Base-by-base conservation (phyloP, 2,888 invertebrate species). In the Ophion ellenae region DNA sequence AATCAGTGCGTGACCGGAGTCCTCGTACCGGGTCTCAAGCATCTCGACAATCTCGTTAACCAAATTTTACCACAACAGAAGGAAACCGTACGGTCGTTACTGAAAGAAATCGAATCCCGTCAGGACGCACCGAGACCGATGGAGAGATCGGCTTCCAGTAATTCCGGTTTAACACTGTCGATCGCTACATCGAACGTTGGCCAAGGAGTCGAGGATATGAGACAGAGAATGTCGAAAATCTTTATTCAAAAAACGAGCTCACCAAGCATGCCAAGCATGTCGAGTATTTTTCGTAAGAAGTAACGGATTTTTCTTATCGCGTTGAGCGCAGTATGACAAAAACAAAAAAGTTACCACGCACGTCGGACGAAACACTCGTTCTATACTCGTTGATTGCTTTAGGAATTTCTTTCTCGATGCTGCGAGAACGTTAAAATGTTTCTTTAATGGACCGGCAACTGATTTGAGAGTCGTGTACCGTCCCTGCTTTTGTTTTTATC, bases 161-260 rank as follows among this genome's bases (percentile, higher is more conserved):
- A 91, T 86, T 92, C 93, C 20, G 92, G 93, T 14, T 87, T 94
- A 10, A 94, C 94, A 1, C 86, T 94, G 11, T 93, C 94, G 17
- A 91, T 93, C 87, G 93, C 94, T 2, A 92, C 94, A 0, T 93
- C 93, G 11, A 94, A 93, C 75, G 93, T 93, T 24, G 95, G 95
- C 45, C 95, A 95, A 88, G 95, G 95, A 9, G 95, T 96, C 63
- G 96, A 96, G 90, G 96, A 96, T 79, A 95, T 96, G 94, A 94
- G 95, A 70, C 95, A 95, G 88, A 94, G 95, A 89, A 94, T 96
- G 90, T 95, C 95, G 84, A 96, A 96, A 90, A 96, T 96, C 87
- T 96, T 96, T 86, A 94, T 94, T 73, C 93, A 94, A 57, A 94
- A 94, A 76, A 87, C 92, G 10, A 92, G 87, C 80, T 91, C 94